A percentile compares a stretch with the other conserved stretches of the same genome.
Conservation (phyloP, 2,113 vertebrate species). For the Nibea coibor region DNA sequence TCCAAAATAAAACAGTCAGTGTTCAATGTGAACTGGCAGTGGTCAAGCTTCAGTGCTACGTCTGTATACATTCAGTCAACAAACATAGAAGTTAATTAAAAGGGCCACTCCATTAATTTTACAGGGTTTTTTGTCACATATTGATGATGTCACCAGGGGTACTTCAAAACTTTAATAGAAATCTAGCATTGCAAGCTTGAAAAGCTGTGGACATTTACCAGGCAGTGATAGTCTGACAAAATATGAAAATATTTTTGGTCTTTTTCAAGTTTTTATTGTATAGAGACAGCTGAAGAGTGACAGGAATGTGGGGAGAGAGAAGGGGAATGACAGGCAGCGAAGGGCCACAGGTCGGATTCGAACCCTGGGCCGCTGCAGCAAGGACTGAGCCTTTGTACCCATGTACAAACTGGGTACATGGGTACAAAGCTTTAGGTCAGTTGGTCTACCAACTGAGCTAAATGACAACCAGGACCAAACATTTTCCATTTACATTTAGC, state of each 20-base stretch:
- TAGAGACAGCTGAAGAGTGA: no score
- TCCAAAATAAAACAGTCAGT: conserved; percentile 22
- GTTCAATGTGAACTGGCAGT: conserved; percentile 7
- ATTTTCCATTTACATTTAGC: not conserved
- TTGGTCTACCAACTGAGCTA: no score
- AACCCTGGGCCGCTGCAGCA: no score
- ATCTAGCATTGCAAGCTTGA: not conserved
- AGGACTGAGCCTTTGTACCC: no score
- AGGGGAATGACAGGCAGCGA: no score
- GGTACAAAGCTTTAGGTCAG: no score
- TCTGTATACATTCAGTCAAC: not conserved
- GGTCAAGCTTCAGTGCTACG: not conserved
- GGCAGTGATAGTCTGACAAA: no score
- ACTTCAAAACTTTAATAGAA: not conserved
- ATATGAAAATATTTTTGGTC: not conserved
- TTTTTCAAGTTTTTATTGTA: no score
- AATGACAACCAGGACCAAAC: not conserved
- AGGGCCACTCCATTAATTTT: not conserved
- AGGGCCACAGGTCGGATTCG: no score
- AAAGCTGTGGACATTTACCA: not conserved
- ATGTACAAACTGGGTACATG: no score
- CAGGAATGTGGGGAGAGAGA: no score
- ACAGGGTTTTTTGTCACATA: not conserved
- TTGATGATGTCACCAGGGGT: no score
- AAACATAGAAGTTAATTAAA: not conserved